A percentile compares a stretch with the other conserved stretches of the same genome.
phyloP scores from a whole-genome alignment of 2,797 vertebrate species.

The Gadopsis bispinosus region DNA sequence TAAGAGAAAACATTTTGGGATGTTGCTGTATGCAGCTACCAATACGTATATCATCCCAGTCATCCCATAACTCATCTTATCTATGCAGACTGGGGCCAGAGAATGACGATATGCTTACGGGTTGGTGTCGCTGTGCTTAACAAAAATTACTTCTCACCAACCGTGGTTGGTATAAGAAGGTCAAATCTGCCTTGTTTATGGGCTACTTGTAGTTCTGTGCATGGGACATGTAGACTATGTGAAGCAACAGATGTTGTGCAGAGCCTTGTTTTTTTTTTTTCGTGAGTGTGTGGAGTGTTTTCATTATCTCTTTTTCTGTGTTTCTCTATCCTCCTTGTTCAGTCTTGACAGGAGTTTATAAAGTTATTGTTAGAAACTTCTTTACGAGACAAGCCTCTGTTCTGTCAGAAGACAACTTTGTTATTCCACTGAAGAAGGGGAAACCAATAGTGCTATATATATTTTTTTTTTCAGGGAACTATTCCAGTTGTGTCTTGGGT shows the following conservation, averaged over 20 bases:
- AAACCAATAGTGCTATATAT: slow-evolving; percentile 64
- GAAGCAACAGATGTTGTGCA: slow-evolving; percentile 55
- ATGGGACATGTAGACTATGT: slow-evolving; percentile 33
- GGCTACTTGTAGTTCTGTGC: slow-evolving; percentile 31
- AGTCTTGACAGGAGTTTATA: slow-evolving; percentile 69
- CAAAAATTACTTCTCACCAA: slow-evolving; percentile 3
- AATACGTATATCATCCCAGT: too few relatives aligned
- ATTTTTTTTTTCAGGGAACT: slow-evolving; percentile 84
- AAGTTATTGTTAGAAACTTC: slow-evolving; percentile 66
- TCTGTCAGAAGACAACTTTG: slow-evolving; percentile 75
- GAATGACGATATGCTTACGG: neutral
- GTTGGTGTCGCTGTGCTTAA: slow-evolving; percentile 20
- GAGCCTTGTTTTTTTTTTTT: slow-evolving; percentile 31
- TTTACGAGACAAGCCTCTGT: slow-evolving; percentile 74
- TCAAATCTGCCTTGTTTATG: slow-evolving; percentile 48
- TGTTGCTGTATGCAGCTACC: neutral
- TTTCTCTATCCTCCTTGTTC: slow-evolving; percentile 63
- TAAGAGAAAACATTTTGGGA: neutral
- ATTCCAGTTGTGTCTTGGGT: slow-evolving; percentile 93
- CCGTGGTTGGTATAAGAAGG: slow-evolving; percentile 39
- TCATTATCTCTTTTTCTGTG: slow-evolving; percentile 51
- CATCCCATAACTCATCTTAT: neutral
- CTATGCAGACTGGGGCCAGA: neutral
- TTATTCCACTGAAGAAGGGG: slow-evolving; percentile 65
- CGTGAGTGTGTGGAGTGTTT: slow-evolving; percentile 48